These are phyloP conservation scores for Xenopus laevis DNA, from an alignment of 2,113 vertebrate species.

Conservation along the genomic window DNA sequence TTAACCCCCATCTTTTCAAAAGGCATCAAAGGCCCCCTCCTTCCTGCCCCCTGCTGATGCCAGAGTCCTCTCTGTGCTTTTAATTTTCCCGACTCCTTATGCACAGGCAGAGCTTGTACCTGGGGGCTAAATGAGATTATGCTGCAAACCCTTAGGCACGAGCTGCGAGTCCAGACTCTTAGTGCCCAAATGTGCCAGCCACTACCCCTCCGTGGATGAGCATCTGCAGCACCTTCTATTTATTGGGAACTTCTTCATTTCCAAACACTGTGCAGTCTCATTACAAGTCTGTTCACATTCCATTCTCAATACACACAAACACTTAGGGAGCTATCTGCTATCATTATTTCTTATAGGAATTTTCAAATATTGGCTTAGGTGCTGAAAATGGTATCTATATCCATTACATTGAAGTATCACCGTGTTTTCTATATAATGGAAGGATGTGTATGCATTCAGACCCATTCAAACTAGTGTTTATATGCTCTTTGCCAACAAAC, in stretches of 20 bases:
- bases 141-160: conserved; percentile 93
- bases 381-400: not conserved
- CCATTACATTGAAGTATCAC: not conserved
- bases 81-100: conserved; percentile 99
- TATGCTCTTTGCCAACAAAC: no score
- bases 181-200: conserved; percentile 87
- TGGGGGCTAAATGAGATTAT: conserved; percentile 96
- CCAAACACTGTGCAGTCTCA: not conserved
- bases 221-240: conserved; percentile 52
- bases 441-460: no score
- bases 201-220: conserved; percentile 62
- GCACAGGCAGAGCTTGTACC: conserved; percentile 99
- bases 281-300: not conserved
- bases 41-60: conserved; percentile 82
- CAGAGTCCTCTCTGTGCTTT: conserved; percentile 99
- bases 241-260: conserved; percentile 4
- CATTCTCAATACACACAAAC: not conserved
- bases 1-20: conserved; percentile 51
- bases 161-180: conserved; percentile 94
- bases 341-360: not conserved
- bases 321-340: not conserved
- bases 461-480: no score
- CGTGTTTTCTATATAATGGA: no score
- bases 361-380: not conserved
- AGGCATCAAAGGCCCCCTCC: conserved; percentile 64